A percentile compares a stretch with the other conserved stretches of the same genome.
Evolutionary conservation across 2,888 invertebrate species (phyloP).

Genomic region (Pyrrhia umbra): DNA sequence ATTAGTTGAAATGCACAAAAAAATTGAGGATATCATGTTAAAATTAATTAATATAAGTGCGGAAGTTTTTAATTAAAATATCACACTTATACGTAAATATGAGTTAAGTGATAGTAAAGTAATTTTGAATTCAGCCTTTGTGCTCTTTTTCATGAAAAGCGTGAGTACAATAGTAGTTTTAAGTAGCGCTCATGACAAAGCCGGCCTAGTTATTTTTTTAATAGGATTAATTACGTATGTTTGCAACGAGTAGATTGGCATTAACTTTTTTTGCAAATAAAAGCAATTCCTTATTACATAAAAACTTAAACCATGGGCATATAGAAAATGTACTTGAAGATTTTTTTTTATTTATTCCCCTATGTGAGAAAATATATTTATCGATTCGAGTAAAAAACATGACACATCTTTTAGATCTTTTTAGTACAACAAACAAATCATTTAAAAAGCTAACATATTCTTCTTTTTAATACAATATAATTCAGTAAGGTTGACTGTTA

Average conservation of each 20-base stretch:
- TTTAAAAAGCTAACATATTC: not conserved
- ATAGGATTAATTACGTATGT: not conserved
- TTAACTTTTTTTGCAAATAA: too few species aligned
- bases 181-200: not conserved
- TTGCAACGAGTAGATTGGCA: not conserved
- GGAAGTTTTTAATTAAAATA: conserved; percentile 47
- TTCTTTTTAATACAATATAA: not conserved
- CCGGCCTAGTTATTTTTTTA: not conserved
- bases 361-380: too few species aligned
- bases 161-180: not conserved
- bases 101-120: not conserved
- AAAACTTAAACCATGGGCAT: too few species aligned
- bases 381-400: not conserved
- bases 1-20: conserved; percentile 29
- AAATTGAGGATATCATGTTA: not conserved
- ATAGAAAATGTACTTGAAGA: too few species aligned
- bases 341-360: too few species aligned
- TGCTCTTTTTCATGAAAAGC: not conserved
- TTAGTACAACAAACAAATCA: not conserved
- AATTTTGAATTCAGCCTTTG: not conserved
- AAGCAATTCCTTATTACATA: too few species aligned
- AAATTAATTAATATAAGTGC: conserved; percentile 21
- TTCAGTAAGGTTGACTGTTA: conserved; percentile 1
- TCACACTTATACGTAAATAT: conserved; percentile 16
- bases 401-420: not conserved